Percentiles rank a stretch among this genome's conserved stretches.
Conservation (phyloP, 2,113 vertebrate species). For the Noturus placidus region DNA sequence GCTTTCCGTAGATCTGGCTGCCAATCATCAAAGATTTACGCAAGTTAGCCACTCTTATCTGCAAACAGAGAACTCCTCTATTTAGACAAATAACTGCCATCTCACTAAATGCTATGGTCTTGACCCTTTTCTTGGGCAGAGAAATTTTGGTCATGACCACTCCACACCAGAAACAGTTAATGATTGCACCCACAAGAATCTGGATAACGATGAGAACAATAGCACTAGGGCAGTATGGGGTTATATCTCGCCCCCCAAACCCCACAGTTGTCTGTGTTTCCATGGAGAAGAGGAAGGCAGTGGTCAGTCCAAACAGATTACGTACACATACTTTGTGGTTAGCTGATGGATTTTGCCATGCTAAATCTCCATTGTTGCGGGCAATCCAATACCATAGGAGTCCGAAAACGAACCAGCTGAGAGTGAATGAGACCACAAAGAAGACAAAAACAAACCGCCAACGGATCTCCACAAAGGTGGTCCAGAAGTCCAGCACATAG, state of each 20-base stretch:
- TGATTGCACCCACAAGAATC: slow-evolving; percentile 24
- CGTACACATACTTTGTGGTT: slow-evolving; percentile 6
- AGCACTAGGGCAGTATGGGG: slow-evolving; percentile 27
- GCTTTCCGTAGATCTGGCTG: slow-evolving; percentile 37
- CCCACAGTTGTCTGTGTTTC: slow-evolving; percentile 38
- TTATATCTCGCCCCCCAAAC: slow-evolving; percentile 33
- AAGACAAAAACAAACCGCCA: slow-evolving; percentile 33
- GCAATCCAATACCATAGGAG: slow-evolving; percentile 39
- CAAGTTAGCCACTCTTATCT: slow-evolving; percentile 36
- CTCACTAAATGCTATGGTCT: slow-evolving; percentile 38
- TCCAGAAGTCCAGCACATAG: slow-evolving; percentile 34
- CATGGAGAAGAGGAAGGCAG: slow-evolving; percentile 39
- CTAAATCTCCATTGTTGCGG: slow-evolving; percentile 18
- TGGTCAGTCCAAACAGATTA: slow-evolving; percentile 16
- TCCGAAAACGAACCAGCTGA: slow-evolving; percentile 44
- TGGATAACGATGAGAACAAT: slow-evolving; percentile 30
- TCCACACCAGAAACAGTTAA: slow-evolving; percentile 40
- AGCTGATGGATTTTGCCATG: slow-evolving; percentile 10
- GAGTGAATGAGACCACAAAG: slow-evolving; percentile 25
- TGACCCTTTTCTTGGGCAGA: slow-evolving; percentile 39
- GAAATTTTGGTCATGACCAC: slow-evolving; percentile 42
- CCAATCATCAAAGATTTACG: slow-evolving; percentile 39
- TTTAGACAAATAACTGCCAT: slow-evolving; percentile 29
- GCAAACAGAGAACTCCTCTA: slow-evolving; percentile 21
- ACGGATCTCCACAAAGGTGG: slow-evolving; percentile 38